phyloP scores from a whole-genome alignment of 2,797 vertebrate genomes.

The Ctenosaura bakeri region DNA sequence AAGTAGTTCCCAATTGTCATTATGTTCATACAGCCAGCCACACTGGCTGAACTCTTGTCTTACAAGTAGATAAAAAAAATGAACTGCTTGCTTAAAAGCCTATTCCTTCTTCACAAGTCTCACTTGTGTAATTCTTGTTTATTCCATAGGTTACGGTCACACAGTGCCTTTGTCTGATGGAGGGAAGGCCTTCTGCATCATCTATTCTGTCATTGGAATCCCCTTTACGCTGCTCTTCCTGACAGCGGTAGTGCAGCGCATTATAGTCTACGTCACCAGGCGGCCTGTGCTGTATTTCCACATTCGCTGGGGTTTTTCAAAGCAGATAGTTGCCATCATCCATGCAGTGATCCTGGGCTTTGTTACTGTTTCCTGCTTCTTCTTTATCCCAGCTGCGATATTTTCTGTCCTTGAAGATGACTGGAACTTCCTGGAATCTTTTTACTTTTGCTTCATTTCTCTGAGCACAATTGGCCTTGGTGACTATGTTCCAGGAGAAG shows the following conservation, averaged over 20 bases:
- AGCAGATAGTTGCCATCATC: conserved; percentile 89
- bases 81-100: background rate
- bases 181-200: conserved; percentile 96
- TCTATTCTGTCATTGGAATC: conserved; percentile 96
- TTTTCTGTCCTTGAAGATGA: conserved; percentile 93
- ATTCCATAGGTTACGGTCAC: conserved; percentile 92
- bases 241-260: conserved; percentile 94
- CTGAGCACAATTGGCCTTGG: conserved; percentile 97
- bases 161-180: conserved; percentile 95
- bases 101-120: background rate
- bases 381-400: conserved; percentile 93
- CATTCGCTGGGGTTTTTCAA: conserved; percentile 91
- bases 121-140: background rate
- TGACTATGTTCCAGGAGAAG: conserved; percentile 96
- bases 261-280: conserved; percentile 91
- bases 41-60: background rate
- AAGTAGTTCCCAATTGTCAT: background rate
- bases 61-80: background rate
- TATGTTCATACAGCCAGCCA: background rate
- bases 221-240: conserved; percentile 98
- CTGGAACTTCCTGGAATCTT: conserved; percentile 98
- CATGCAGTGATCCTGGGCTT: conserved; percentile 88
- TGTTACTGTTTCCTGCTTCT: conserved; percentile 89
- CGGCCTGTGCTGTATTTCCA: conserved; percentile 91
- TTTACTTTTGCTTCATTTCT: conserved; percentile 99